Percentiles rank a stretch among this genome's conserved stretches.
phyloP scores from a whole-genome alignment of 2,888 invertebrate genomes.

The Anorthoa munda region DNA sequence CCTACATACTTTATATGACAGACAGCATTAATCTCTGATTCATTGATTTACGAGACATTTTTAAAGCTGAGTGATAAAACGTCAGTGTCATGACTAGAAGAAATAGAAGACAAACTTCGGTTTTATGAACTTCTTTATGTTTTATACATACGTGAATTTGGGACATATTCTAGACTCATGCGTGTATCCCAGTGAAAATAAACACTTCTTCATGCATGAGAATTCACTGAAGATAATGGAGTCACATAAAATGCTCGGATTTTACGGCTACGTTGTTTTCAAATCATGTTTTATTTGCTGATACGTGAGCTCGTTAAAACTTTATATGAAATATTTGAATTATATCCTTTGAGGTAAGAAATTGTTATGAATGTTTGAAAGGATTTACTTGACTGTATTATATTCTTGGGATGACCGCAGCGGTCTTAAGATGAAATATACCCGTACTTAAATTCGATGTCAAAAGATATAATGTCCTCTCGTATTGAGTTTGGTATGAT shows the following conservation, averaged over 20 bases:
- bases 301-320: constrained; percentile 66
- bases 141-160: constrained; percentile 42
- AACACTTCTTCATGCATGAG: constrained; percentile 67
- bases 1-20: constrained; percentile 11
- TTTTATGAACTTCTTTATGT: constrained; percentile 59
- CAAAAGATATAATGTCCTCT: constrained; percentile 26
- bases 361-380: constrained; percentile 50
- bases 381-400: constrained; percentile 32
- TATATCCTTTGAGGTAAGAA: constrained; percentile 49
- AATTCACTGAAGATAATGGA: constrained; percentile 61
- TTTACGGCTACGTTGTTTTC: constrained; percentile 64
- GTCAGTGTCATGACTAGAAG: constrained; percentile 5
- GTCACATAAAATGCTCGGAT: constrained; percentile 64
- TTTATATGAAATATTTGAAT: constrained; percentile 59
- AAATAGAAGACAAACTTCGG: constrained; percentile 35
- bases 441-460: constrained; percentile 29
- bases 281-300: constrained; percentile 66
- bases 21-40: constrained; percentile 12
- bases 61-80: constrained; percentile 53
- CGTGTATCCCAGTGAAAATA: constrained; percentile 56
- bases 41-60: constrained; percentile 42
- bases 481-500: constrained; percentile 37
- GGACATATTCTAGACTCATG: constrained; percentile 37
- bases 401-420: constrained; percentile 44
- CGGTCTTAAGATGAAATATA: constrained; percentile 18